Evolutionary conservation across 2,888 invertebrate species (phyloP).

Genomic region (Augochlorella aurata): DNA sequence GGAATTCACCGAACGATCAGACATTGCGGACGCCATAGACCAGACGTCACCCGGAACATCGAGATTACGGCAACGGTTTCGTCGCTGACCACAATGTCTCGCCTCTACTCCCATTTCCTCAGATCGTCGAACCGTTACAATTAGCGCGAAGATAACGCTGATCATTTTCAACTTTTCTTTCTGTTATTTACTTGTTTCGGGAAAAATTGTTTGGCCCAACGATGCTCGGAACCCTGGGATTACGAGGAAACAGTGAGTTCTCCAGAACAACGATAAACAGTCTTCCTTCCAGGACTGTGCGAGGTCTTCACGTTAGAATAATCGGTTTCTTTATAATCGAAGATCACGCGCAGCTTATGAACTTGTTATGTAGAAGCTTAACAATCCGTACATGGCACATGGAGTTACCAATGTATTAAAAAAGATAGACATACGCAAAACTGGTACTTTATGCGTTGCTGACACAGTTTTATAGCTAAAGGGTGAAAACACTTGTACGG

Average conservation of each 20-base stretch:
- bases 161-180: background rate
- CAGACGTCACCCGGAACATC: constrained; percentile 30
- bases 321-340: too few species aligned
- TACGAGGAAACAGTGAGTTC: background rate
- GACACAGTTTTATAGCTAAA: too few species aligned
- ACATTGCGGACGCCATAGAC: constrained; percentile 8
- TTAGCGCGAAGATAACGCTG: background rate
- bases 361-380: too few species aligned
- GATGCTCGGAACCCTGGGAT: background rate
- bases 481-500: too few species aligned
- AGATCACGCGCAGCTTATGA: too few species aligned
- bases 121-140: background rate
- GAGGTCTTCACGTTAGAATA: background rate
- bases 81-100: constrained; percentile 8
- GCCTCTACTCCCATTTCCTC: background rate
- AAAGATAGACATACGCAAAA: too few species aligned
- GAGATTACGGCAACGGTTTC: constrained; percentile 13
- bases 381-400: too few species aligned
- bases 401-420: too few species aligned
- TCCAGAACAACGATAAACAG: background rate
- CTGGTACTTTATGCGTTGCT: too few species aligned
- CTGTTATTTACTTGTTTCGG: background rate
- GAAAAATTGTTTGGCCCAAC: background rate
- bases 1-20: constrained; percentile 31
- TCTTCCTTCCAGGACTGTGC: background rate